Base-by-base conservation (phyloP, 2,797 vertebrate species). In the Chrysocyon brachyurus region DNA sequence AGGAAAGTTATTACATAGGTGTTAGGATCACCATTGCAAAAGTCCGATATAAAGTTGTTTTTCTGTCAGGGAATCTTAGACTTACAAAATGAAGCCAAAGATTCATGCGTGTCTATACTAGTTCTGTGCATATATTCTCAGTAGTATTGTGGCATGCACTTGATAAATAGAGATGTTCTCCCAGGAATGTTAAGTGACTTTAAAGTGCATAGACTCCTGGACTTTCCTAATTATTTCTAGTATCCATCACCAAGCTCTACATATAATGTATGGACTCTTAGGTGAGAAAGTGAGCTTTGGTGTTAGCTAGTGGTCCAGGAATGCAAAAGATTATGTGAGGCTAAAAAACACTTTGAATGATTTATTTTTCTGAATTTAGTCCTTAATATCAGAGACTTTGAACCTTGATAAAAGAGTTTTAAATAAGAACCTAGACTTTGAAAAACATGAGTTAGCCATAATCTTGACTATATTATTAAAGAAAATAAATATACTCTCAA, bases 321-420 rank as follows among this genome's bases (percentile, higher is more conserved):
- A 36, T 26, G 0, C 4, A 72, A 49, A 83, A 61, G 49, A 73
- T 15, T 8, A 3, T 63, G 3, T 36, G 33, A 36, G 1, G 72
- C n/a, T 56, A 36, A 46, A 93, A 49, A 87, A 12, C 4, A 64
- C 52, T 68, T 86, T 77, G 10, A 72, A 68, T 64, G 8, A 31
- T 81, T 82, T 54, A 59, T 72, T 87, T 94, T 96, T 83, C 28
- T 93, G 66, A 28, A 36, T 59, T 63, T 97, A 66, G 36, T 7
- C 54, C 19, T 0, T 83, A 40, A 46, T 84, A 75, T 79, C 40
- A 68, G 57, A 79, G 14, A 91, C 12, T 73, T 75, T 86, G 40
- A 85, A 52, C 10, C 21, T 56, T 87, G 49, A 61, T 63, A 59
- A 68, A 81, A 40, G 19, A 57, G 19, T 92, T 83, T 83, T 61